Conservation (phyloP, 2,113 vertebrate species). For the Dipodomys spectabilis region DNA sequence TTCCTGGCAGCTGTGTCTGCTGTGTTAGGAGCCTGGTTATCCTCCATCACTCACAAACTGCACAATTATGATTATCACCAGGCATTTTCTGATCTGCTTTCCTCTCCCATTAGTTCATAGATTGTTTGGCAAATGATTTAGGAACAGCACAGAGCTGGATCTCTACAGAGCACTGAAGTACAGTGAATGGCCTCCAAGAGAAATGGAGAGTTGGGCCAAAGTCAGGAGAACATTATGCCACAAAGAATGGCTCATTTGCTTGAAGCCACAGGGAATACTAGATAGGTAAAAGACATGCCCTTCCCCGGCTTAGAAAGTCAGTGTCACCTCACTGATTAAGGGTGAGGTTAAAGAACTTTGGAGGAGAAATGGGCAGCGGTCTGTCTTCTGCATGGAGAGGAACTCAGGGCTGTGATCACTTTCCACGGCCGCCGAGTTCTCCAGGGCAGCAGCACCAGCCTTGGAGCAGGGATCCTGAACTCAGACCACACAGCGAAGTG, state of each 20-base stretch:
- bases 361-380: rapidly evolving
- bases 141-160: slow-evolving; percentile 1
- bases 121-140: slow-evolving; percentile 19
- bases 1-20: background rate
- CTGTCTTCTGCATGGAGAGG: background rate
- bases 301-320: background rate
- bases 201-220: background rate
- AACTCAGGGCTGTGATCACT: too few relatives aligned
- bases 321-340: background rate
- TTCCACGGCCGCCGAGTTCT: background rate
- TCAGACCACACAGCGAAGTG: background rate
- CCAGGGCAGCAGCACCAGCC: rapidly evolving
- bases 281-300: background rate
- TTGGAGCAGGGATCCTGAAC: background rate
- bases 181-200: background rate
- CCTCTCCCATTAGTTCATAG: background rate
- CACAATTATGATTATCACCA: background rate
- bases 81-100: background rate
- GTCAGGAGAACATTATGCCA: background rate
- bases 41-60: background rate
- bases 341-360: background rate
- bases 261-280: background rate
- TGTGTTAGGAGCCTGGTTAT: background rate
- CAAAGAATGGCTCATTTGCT: slow-evolving; percentile 20
- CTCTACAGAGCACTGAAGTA: background rate